These are phyloP conservation scores for Lophotis ruficrista DNA, from an alignment of 2,113 vertebrate species.

Conservation along the genomic window DNA sequence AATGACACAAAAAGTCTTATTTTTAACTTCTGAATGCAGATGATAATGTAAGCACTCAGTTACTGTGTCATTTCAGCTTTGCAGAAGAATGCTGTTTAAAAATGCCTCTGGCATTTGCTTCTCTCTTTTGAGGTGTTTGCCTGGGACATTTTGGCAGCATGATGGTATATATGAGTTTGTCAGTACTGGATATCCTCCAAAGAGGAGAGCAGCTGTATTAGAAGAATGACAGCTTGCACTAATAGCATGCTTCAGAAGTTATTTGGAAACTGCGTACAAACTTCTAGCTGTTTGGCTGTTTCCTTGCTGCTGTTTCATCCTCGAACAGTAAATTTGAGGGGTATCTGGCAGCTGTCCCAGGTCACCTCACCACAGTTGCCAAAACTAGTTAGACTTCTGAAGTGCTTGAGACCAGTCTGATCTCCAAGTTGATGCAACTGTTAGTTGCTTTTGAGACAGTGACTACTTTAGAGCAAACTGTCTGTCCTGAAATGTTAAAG, in stretches of 20 bases:
- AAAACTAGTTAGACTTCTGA: background rate
- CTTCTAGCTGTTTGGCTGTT: background rate
- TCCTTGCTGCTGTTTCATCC: background rate
- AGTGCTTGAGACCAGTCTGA: background rate
- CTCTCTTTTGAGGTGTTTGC: background rate
- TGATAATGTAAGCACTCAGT: background rate
- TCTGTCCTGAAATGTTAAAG: background rate
- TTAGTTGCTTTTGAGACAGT: background rate
- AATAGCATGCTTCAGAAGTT: background rate
- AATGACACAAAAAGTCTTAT: background rate
- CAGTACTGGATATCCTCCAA: background rate
- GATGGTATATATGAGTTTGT: background rate
- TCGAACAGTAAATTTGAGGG: background rate
- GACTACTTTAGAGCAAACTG: background rate
- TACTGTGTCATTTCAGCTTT: background rate
- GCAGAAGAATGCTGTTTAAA: background rate
- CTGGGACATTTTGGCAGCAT: background rate
- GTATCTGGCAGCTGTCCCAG: background rate
- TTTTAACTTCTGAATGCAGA: background rate
- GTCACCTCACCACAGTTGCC: background rate
- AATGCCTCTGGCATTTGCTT: background rate
- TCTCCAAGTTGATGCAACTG: background rate
- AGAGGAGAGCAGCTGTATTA: background rate
- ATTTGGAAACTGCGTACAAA: background rate
- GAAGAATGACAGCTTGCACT: background rate